These are phyloP conservation scores for Ctenosaura bakeri DNA, from an alignment of 2,797 vertebrate genomes.

Conservation along the genomic window DNA sequence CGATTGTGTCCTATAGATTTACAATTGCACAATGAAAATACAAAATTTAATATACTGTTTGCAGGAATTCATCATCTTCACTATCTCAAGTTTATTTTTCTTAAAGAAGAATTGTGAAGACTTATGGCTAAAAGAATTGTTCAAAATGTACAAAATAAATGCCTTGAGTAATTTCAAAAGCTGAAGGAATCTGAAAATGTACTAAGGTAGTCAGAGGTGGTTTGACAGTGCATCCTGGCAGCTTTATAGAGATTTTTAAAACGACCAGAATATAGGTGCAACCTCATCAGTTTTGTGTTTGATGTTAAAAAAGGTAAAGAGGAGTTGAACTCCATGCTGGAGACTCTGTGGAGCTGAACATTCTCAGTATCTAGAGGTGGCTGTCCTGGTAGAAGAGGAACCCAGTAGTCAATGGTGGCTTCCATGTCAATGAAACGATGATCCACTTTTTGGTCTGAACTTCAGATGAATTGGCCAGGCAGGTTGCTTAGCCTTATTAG, in stretches of 20 bases:
- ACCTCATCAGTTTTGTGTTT: not conserved
- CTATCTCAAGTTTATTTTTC: slow-evolving; percentile 5
- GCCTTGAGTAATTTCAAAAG: not conserved
- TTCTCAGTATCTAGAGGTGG: too few species aligned
- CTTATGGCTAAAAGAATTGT: not conserved
- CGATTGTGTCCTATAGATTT: not conserved
- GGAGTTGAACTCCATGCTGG: too few species aligned
- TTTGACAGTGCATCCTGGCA: not conserved
- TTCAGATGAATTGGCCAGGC: too few species aligned
- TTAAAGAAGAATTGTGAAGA: not conserved
- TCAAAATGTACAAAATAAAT: not conserved
- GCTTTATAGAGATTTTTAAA: not conserved
- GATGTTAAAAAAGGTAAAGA: too few species aligned
- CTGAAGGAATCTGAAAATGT: not conserved
- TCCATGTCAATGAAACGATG: too few species aligned
- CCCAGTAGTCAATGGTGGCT: too few species aligned
- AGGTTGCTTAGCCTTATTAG: too few species aligned
- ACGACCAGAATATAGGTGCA: not conserved
- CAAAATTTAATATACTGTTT: not conserved
- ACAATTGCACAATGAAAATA: not conserved
- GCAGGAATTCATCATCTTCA: not conserved
- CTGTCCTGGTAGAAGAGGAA: too few species aligned
- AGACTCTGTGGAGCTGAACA: too few species aligned
- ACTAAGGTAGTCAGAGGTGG: not conserved
- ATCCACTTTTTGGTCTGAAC: too few species aligned